Evolutionary conservation across 2,888 invertebrate species (phyloP), one percentile per base, ranked within the genome.

Genomic region (Alentia gelatinosa): DNA sequence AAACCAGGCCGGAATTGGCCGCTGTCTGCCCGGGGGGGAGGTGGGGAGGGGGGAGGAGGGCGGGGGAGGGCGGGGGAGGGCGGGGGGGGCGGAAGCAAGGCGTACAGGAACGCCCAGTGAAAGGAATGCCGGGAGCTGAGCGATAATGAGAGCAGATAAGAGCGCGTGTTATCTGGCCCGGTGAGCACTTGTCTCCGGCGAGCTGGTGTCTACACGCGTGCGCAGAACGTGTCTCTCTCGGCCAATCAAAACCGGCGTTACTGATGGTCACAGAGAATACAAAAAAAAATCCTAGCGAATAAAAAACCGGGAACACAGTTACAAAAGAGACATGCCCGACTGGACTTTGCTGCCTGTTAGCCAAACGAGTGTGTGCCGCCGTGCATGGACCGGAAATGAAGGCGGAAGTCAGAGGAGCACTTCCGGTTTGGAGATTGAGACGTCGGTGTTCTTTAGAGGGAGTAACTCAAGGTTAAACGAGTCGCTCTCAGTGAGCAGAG

Each of bases 61-160:
- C 26, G 74, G 74, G 74, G 12, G 74, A 12, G 74, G 26, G 19
- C 30, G 26, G 33, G 33, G 26, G 47, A 47, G 47, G 47, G 47
- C 9, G 47, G 47, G 19, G 7, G 74, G 30, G 74, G 74, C 26
- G 74, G 74, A 33, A 33, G 47, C 47, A 33, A 15, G 74, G 15
- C 5, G 30, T 33, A 33, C 33, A 19, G 74, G 74, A 56, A 56
- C 23, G 79, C 35, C 5, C 9, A 35, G 15, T 39, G 79, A 79
- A 39, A 79, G 39, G 39, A 79, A 35, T 9, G 79, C 35, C 19
- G 39, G 5, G 35, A 26, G 68, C 3, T 30, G 68, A 30, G 68
- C 68, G 68, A 68, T 68, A 68, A 68, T 68, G 68, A 68, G 68
- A 68, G 68, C 26, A 68, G 68, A 68, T 68, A 68, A 68, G 68